Conservation (phyloP, 1,140 invertebrate species). For the Doryteuthis pealeii region DNA sequence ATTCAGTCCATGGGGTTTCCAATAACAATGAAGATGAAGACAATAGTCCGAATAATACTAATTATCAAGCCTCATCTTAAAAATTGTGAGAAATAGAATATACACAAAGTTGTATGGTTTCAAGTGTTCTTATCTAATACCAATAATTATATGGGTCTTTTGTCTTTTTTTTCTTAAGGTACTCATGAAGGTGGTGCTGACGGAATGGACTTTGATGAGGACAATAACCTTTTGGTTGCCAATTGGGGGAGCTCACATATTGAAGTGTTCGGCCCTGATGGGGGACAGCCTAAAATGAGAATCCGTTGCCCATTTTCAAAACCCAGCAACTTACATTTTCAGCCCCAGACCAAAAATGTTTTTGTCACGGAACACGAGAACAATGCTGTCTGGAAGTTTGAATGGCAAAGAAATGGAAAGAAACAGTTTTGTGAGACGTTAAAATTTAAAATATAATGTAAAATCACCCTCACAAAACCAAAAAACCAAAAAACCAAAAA, state of each 20-base stretch:
- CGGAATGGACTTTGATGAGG: conserved; percentile 56
- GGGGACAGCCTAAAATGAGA: conserved; percentile 41
- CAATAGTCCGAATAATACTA: no score
- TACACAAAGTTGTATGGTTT: no score
- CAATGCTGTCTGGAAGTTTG: conserved; percentile 53
- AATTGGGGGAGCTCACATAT: conserved; percentile 48
- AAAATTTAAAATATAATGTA: no score
- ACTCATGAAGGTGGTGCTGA: conserved; percentile 48
- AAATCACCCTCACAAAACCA: no score
- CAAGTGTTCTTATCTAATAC: no score
- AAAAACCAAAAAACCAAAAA: no score
- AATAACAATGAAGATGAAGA: no score
- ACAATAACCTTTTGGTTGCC: conserved; percentile 48
- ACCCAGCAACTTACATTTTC: conserved; percentile 52
- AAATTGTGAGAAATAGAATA: no score
- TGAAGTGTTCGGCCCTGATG: conserved; percentile 47
- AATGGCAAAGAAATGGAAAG: conserved; percentile 46
- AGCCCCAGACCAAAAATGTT: conserved; percentile 38
- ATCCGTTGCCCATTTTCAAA: conserved; percentile 50
- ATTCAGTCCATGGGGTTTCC: no score
- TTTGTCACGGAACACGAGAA: conserved; percentile 52
- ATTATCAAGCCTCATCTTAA: no score
- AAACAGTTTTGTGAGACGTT: conserved; percentile 48
- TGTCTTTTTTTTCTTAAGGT: conserved; percentile 27
- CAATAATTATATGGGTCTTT: no score